Evolutionary conservation across 1,140 invertebrate species (phyloP).

Genomic region (Leucophenga varia): DNA sequence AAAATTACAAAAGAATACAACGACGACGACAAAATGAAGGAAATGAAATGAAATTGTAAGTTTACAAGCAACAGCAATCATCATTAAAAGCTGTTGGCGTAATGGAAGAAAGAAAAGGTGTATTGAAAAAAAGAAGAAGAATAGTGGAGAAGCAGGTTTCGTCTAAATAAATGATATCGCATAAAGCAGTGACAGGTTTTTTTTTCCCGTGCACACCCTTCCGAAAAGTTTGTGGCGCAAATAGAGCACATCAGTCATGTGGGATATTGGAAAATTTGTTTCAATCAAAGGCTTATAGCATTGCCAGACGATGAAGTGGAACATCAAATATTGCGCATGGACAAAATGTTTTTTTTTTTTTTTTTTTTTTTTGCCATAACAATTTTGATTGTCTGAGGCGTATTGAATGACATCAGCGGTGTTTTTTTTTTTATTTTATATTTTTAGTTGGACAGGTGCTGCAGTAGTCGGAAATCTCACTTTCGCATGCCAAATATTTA

Average conservation of each 20-base stretch:
- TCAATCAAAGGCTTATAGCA: conserved; percentile 34
- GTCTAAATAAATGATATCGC: conserved; percentile 44
- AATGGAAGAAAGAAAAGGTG: conserved; percentile 28
- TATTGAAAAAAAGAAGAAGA: conserved; percentile 2
- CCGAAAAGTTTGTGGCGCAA: not conserved
- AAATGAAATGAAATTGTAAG: no score
- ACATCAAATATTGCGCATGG: conserved; percentile 39
- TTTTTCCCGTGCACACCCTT: conserved; percentile 26
- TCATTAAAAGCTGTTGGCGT: not conserved
- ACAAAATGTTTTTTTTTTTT: no score
- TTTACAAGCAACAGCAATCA: conserved; percentile 1
- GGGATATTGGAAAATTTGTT: conserved; percentile 46
- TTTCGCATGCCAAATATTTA: no score
- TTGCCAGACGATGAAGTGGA: conserved; percentile 1
- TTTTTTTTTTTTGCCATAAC: no score
- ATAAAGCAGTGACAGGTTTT: conserved; percentile 51
- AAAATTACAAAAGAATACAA: conserved; percentile 29
- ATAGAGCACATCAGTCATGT: conserved; percentile 34
- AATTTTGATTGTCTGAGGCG: conserved; percentile 15
- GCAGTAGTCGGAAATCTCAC: conserved; percentile 7
- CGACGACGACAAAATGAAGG: conserved; percentile 12
- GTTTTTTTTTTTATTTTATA: not conserved
- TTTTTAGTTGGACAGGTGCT: conserved; percentile 3
- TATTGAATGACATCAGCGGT: not conserved
- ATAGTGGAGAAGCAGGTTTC: conserved; percentile 10